A percentile compares a stretch with the other conserved stretches of the same genome.
phyloP scores from a whole-genome alignment of 2,113 vertebrate genomes.

The Eublepharis macularius region DNA sequence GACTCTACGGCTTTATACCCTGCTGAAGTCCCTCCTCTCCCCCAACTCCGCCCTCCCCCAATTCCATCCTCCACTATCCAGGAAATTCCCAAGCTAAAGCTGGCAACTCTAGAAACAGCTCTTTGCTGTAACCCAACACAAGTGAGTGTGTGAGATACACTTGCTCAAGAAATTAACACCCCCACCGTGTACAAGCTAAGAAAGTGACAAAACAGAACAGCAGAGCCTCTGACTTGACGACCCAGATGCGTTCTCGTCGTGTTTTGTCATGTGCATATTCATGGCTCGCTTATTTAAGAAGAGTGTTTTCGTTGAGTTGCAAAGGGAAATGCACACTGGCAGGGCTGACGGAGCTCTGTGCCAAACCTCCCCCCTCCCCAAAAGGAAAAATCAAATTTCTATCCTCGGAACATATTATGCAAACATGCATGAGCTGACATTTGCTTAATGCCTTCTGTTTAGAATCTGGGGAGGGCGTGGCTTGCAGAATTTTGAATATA shows the following conservation, averaged over 20 bases:
- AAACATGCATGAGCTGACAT: neutral
- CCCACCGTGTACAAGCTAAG: accelerated
- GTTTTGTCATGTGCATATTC: neutral
- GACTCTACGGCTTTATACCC: too few relatives aligned
- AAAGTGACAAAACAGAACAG: neutral
- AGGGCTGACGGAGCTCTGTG: neutral
- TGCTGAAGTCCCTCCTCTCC: too few relatives aligned
- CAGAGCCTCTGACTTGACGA: neutral
- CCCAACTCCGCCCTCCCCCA: too few relatives aligned
- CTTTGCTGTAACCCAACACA: neutral
- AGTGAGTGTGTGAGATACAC: neutral
- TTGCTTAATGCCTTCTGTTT: constrained; percentile 9
- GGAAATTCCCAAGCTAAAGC: too few relatives aligned
- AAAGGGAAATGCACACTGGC: neutral
- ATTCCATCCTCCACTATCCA: too few relatives aligned
- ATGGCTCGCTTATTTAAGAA: accelerated
- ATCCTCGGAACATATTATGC: neutral
- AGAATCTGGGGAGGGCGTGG: neutral
- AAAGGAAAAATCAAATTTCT: neutral
- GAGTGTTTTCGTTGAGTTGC: neutral
- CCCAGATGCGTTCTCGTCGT: neutral
- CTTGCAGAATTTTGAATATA: neutral
- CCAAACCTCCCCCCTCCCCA: too few relatives aligned
- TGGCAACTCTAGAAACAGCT: too few relatives aligned
- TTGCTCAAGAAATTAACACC: constrained; percentile 7